Conservation (phyloP, 2,113 vertebrate species). For the Bujurquina vittata region DNA sequence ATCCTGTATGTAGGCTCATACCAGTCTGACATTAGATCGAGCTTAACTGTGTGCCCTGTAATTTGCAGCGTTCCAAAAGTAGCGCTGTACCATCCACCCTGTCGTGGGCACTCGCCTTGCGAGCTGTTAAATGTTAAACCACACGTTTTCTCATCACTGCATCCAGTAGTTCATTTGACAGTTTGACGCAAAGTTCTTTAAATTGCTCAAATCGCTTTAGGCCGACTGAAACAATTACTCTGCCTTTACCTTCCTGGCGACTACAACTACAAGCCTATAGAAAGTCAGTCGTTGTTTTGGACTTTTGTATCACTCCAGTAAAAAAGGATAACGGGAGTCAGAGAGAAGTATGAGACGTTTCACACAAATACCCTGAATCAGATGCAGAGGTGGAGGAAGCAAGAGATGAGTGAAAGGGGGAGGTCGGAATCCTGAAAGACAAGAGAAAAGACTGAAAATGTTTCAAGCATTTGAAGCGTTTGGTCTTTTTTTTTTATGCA, state of each 20-base stretch:
- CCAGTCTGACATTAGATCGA: not conserved
- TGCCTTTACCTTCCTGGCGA: too few species aligned
- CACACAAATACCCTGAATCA: slow-evolving; percentile 35
- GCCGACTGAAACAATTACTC: not conserved
- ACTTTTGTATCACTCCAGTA: not conserved
- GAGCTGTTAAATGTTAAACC: not conserved
- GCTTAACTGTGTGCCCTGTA: too few species aligned
- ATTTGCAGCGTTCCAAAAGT: not conserved
- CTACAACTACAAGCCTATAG: not conserved
- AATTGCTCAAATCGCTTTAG: not conserved
- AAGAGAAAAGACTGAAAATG: not conserved
- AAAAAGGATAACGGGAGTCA: not conserved
- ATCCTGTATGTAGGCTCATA: not conserved
- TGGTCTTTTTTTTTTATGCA: not conserved
- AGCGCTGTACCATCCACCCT: fast-evolving
- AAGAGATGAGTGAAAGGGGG: not conserved
- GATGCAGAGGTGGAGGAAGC: not conserved
- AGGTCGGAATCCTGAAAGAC: not conserved
- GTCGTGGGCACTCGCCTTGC: fast-evolving
- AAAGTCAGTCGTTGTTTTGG: not conserved
- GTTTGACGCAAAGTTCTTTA: not conserved
- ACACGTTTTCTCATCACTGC: not conserved
- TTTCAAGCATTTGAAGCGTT: not conserved
- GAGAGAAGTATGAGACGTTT: not conserved
- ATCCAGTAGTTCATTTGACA: not conserved